Conservation (phyloP, 2,888 invertebrate genomes). For the Limnephilus auricula region DNA sequence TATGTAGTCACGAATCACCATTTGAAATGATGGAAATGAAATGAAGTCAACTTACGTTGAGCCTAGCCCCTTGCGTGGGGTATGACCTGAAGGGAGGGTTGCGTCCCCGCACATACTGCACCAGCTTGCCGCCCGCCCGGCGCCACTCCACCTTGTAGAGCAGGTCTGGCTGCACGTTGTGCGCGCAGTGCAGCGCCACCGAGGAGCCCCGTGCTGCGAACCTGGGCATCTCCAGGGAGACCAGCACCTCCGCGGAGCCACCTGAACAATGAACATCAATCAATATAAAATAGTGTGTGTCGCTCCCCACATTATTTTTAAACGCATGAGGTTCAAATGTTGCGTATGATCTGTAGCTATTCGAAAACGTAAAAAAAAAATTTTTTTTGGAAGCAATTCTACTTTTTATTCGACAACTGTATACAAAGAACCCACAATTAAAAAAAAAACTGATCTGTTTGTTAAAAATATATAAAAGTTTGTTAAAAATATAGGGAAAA, state of each 20-base stretch:
- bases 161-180: conserved; percentile 80
- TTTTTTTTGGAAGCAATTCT: no score
- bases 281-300: no score
- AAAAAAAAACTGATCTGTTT: no score
- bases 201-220: conserved; percentile 81
- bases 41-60: conserved; percentile 56
- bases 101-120: conserved; percentile 82
- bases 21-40: neutral
- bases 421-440: no score
- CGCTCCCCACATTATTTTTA: no score
- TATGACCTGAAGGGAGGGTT: conserved; percentile 74
- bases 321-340: no score
- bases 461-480: no score
- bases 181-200: conserved; percentile 80
- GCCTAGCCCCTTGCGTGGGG: conserved; percentile 47
- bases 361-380: no score
- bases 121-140: conserved; percentile 75
- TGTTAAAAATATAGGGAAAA: no score
- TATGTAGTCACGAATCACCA: no score
- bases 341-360: no score
- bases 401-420: no score
- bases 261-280: conserved; percentile 34
- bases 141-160: conserved; percentile 81
- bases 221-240: conserved; percentile 76
- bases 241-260: conserved; percentile 71